Base-by-base conservation (phyloP, 23 tunicate species). In the Trididemnum miniatum region DNA sequence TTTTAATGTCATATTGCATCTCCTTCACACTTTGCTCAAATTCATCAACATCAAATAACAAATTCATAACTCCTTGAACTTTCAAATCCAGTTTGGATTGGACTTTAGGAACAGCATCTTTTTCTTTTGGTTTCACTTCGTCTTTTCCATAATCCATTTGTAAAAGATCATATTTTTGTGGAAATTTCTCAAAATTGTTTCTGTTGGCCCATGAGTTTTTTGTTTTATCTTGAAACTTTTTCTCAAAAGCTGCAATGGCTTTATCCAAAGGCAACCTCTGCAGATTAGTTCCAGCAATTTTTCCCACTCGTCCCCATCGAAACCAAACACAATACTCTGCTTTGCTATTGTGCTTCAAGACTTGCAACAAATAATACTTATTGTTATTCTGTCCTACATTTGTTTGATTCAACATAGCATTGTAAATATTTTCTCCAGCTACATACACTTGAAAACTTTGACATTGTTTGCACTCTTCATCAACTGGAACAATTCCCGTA, bases 331-430 rank as follows among this genome's bases (percentile, higher is more conserved):
- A 81, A 69, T 81, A 91, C 1, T 78, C 80, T 34, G 81, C 34
- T 3, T 59, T 71, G 29, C 28, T 35, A 31, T 82, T 67, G 37
- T 91, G 84, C 82, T 91, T 77, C 29, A 91, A 31, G 5, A 91
- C 31, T 82, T 91, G 97, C 23, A 91, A 34, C 37, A 91, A 2
- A 63, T 91, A 91, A 59, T 86, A 91, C 66, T 91, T 91, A 65
- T 91, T 91, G 88, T 91, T 91, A 51, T 91, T 91, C 35, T 59
- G 51, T 22, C 88, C 91, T 1, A 91, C 83, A 67, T 91, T 86
- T 36, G 97, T 91, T 71, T 91, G 97, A 66, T 91, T 91, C 5
- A 91, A 74, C 91, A 86, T 91, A 1, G 97, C 97, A 82, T 91
- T 86, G 88, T 65, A 91, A 0, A 80, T 77, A 30, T 63, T 29